Percentiles rank a stretch among this genome's conserved stretches.
These are phyloP conservation scores for Odontocerum albicorne DNA, from an alignment of 2,888 invertebrate genomes.

Conservation along the genomic window DNA sequence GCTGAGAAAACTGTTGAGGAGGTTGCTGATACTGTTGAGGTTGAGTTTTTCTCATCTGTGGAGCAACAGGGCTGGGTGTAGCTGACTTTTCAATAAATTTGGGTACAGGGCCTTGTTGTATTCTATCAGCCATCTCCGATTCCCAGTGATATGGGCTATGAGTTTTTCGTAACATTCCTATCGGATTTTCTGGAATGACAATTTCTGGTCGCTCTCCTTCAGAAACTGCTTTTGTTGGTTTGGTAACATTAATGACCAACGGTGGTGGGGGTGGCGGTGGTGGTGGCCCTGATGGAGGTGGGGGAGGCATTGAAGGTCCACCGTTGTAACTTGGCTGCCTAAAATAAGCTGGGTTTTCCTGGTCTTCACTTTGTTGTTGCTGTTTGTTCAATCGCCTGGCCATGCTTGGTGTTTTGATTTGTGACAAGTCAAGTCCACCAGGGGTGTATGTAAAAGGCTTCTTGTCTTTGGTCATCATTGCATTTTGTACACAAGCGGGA, in stretches of 20 bases:
- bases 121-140: constrained; percentile 59
- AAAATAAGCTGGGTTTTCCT: constrained; percentile 50
- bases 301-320: constrained; percentile 46
- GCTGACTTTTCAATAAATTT: constrained; percentile 51
- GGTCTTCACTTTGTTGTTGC: constrained; percentile 66
- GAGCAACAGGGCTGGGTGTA: constrained; percentile 52
- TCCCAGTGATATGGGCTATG: constrained; percentile 69
- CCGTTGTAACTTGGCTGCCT: constrained; percentile 27
- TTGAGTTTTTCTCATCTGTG: constrained; percentile 50
- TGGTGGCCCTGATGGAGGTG: constrained; percentile 52
- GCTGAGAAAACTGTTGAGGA: constrained; percentile 47
- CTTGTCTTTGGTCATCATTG: constrained; percentile 95
- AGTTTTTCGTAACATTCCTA: constrained; percentile 68
- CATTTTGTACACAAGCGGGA: constrained; percentile 88
- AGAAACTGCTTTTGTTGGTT: constrained; percentile 50
- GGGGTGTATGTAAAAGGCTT: constrained; percentile 97
- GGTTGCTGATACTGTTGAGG: constrained; percentile 50
- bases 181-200: constrained; percentile 73
- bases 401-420: constrained; percentile 89
- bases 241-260: constrained; percentile 57
- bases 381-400: constrained; percentile 67
- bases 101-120: constrained; percentile 53
- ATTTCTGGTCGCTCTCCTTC: constrained; percentile 70
- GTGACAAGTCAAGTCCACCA: constrained; percentile 87
- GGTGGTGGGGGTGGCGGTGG: constrained; percentile 64